A percentile compares a stretch with the other conserved stretches of the same genome.
phyloP scores from a whole-genome alignment of 2,888 invertebrate genomes.

The Allolobophora icterica region DNA sequence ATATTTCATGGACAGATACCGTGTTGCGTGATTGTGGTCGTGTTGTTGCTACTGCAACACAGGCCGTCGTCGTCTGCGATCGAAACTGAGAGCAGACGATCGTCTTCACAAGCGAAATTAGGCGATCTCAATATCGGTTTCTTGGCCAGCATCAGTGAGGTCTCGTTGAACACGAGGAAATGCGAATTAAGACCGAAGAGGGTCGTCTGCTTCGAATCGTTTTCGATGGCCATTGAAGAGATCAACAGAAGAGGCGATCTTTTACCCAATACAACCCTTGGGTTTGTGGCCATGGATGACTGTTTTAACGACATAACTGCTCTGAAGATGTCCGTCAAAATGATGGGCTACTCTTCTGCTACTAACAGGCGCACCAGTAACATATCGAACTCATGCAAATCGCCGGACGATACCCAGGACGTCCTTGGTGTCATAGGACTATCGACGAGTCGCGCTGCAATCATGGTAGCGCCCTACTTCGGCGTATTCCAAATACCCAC shows the following conservation, averaged over 20 bases:
- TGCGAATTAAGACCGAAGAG: background rate
- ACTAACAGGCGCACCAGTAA: background rate
- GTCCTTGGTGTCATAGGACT: constrained; percentile 43
- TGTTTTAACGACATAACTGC: constrained; percentile 27
- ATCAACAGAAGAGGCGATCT: constrained; percentile 20
- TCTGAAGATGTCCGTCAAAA: background rate
- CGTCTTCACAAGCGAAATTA: no score
- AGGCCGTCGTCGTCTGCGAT: no score
- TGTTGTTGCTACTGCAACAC: no score
- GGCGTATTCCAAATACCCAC: constrained; percentile 70
- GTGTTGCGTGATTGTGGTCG: no score
- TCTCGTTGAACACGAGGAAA: background rate
- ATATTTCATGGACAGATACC: no score
- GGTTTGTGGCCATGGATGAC: constrained; percentile 30
- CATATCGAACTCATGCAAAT: background rate
- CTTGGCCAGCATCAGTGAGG: background rate
- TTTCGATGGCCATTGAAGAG: background rate
- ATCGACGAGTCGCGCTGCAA: constrained; percentile 32
- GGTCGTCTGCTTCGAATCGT: background rate
- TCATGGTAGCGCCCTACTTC: constrained; percentile 41
- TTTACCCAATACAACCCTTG: constrained; percentile 34
- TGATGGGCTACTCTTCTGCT: background rate
- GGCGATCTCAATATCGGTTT: constrained; percentile 15
- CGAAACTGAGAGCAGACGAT: no score
- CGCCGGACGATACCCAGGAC: background rate